A percentile compares a stretch with the other conserved stretches of the same genome.
phyloP scores from a whole-genome alignment of 1,140 invertebrate species.

The Drosophila equinoxialis region DNA sequence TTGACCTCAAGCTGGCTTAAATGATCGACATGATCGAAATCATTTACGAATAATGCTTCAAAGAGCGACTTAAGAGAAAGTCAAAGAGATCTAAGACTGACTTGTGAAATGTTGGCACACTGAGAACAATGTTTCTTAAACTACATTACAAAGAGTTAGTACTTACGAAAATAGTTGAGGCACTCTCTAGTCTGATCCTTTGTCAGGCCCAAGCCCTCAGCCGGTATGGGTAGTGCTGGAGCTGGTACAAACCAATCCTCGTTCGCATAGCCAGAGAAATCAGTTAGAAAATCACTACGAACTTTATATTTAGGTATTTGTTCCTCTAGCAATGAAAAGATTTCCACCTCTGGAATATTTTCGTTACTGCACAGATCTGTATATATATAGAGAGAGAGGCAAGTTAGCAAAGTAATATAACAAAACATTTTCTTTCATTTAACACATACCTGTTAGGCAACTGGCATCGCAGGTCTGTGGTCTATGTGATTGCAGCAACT shows the following conservation, averaged over 20 bases:
- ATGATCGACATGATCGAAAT: no score
- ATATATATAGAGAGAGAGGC: slow-evolving; percentile 61
- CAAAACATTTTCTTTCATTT: slow-evolving; percentile 18
- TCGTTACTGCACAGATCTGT: slow-evolving; percentile 93
- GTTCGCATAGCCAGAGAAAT: slow-evolving; percentile 97
- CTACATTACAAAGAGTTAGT: slow-evolving; percentile 3
- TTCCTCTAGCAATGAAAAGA: slow-evolving; percentile 96
- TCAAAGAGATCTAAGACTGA: no score
- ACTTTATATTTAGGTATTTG: slow-evolving; percentile 97
- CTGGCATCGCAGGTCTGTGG: slow-evolving; percentile 73
- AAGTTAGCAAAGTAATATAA: slow-evolving; percentile 37
- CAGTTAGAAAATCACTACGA: slow-evolving; percentile 95
- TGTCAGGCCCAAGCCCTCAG: slow-evolving; percentile 92
- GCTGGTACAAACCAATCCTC: slow-evolving; percentile 96
- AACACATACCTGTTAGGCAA: slow-evolving; percentile 72
- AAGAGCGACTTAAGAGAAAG: no score
- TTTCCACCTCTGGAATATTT: slow-evolving; percentile 95
- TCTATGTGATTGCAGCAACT: slow-evolving; percentile 27
- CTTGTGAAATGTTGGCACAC: no score
- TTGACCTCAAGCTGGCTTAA: no score
- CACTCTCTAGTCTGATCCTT: slow-evolving; percentile 95
- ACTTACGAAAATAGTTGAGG: slow-evolving; percentile 99
- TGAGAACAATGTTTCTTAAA: no score
- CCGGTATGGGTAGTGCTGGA: slow-evolving; percentile 89
- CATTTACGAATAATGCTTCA: no score